Percentiles rank a stretch among this genome's conserved stretches.
These are phyloP conservation scores for Rafetus swinhoei DNA, from an alignment of 2,113 vertebrate species.

Conservation along the genomic window DNA sequence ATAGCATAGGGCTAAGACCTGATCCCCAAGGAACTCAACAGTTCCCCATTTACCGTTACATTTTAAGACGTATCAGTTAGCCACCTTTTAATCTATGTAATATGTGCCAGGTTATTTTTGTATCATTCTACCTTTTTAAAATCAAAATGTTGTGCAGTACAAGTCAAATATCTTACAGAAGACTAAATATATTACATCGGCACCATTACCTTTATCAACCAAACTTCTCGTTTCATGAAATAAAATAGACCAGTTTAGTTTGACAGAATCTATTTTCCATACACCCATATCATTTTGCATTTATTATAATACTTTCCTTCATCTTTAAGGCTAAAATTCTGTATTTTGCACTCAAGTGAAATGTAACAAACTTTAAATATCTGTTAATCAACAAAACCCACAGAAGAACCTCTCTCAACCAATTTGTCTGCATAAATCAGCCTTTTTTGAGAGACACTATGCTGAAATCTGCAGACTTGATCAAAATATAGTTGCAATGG, in stretches of 20 bases:
- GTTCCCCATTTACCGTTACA: not conserved
- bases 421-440: not conserved
- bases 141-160: not conserved
- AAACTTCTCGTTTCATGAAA: not conserved
- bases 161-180: not conserved
- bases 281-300: not conserved
- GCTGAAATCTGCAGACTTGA: conserved; percentile 34
- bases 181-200: not conserved
- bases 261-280: not conserved
- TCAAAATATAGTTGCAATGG: conserved; percentile 25
- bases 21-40: not conserved
- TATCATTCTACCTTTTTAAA: not conserved
- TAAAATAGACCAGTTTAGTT: not conserved
- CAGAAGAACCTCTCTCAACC: not conserved
- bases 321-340: not conserved
- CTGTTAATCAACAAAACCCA: conserved; percentile 8
- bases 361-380: not conserved
- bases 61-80: not conserved
- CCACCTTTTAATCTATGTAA: not conserved
- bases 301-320: not conserved
- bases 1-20: not conserved
- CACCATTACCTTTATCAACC: not conserved
- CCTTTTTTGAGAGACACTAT: conserved; percentile 23
- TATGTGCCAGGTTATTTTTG: not conserved
- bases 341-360: not conserved